Conservation (phyloP, 2,888 invertebrate species). For the Drosophila nigricruria region DNA sequence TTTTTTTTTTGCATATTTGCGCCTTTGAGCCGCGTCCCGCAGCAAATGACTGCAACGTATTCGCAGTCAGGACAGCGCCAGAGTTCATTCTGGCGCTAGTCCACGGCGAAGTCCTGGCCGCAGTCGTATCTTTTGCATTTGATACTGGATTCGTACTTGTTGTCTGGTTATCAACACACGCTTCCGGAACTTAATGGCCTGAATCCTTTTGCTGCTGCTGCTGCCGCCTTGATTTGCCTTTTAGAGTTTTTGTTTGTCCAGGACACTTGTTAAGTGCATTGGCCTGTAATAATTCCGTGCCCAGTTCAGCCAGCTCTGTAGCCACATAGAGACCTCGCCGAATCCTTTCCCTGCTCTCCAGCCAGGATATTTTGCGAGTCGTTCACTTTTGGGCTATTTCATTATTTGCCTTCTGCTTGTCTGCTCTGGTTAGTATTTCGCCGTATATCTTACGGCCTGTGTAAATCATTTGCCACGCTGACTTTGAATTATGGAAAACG, state of each 20-base stretch:
- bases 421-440: constrained; percentile 49
- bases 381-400: constrained; percentile 2
- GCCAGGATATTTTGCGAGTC: constrained; percentile 14
- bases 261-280: constrained; percentile 70
- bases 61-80: constrained; percentile 52
- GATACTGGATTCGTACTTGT: constrained; percentile 60
- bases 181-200: constrained; percentile 85
- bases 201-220: constrained; percentile 83
- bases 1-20: constrained; percentile 6
- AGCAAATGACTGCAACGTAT: constrained; percentile 69
- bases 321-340: background rate
- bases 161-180: constrained; percentile 79
- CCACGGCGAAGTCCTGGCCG: constrained; percentile 17
- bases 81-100: constrained; percentile 11
- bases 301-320: constrained; percentile 11
- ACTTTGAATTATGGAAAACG: constrained; percentile 62
- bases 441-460: constrained; percentile 42
- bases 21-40: constrained; percentile 8
- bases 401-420: constrained; percentile 16
- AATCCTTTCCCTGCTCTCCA: background rate
- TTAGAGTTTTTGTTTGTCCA: constrained; percentile 33
- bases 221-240: constrained; percentile 57
- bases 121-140: constrained; percentile 37
- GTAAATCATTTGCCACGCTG: constrained; percentile 56
- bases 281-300: constrained; percentile 66